A percentile compares a stretch with the other conserved stretches of the same genome.
These are phyloP conservation scores for Ophonus ardosiacus DNA, from an alignment of 2,888 invertebrate species.

Conservation along the genomic window DNA sequence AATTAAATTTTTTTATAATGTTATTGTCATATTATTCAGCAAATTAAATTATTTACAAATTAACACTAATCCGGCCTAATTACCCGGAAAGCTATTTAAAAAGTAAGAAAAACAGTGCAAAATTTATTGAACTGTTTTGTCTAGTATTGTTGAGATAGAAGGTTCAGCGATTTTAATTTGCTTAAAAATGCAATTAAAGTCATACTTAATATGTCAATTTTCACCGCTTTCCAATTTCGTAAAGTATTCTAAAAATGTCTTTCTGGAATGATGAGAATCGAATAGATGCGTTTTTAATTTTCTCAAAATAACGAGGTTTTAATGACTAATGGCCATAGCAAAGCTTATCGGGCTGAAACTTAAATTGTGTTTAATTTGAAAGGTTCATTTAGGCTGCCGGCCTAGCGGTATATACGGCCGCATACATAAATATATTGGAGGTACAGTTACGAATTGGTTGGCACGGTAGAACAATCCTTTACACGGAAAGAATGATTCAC, in stretches of 20 bases:
- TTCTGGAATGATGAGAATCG: conserved; percentile 2
- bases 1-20: too few species aligned
- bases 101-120: too few species aligned
- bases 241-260: not conserved
- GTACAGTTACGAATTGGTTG: conserved; percentile 15
- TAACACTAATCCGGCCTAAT: too few species aligned
- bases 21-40: too few species aligned
- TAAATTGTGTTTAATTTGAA: conserved; percentile 26
- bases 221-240: not conserved
- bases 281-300: conserved; percentile 42
- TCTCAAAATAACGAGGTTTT: conserved; percentile 6
- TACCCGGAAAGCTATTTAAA: too few species aligned
- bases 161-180: too few species aligned
- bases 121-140: too few species aligned
- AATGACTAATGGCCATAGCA: conserved; percentile 24
- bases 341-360: conserved; percentile 19
- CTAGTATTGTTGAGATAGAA: too few species aligned
- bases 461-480: conserved; percentile 5
- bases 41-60: too few species aligned
- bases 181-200: too few species aligned
- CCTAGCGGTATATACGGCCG: conserved; percentile 12
- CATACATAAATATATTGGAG: not conserved
- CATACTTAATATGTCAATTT: not conserved
- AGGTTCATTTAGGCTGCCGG: not conserved
- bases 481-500: conserved; percentile 21